Evolutionary conservation across 1,140 invertebrate genomes (phyloP).

Genomic region (Cydia pomonella): DNA sequence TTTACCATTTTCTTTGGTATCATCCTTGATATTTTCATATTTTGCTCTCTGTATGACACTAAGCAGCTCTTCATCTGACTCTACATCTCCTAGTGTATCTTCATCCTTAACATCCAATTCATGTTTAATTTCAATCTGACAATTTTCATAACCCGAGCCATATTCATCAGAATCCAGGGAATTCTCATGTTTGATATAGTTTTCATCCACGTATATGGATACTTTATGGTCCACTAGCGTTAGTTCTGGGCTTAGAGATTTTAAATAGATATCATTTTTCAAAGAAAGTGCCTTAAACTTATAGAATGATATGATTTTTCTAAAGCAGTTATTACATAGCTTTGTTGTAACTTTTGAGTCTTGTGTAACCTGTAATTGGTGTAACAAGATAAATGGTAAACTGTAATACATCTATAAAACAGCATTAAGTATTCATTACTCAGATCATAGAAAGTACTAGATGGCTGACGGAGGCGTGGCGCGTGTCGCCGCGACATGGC

Average conservation of each 20-base stretch:
- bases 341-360: slow-evolving; percentile 53
- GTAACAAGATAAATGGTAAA: not conserved
- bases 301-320: slow-evolving; percentile 57
- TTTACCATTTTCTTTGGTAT: slow-evolving; percentile 56
- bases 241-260: slow-evolving; percentile 30
- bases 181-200: slow-evolving; percentile 38
- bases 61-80: slow-evolving; percentile 63
- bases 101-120: slow-evolving; percentile 45
- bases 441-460: no score
- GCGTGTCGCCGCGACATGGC: no score
- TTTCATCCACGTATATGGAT: slow-evolving; percentile 7
- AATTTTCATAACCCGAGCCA: not conserved
- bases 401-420: not conserved
- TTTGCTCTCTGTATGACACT: slow-evolving; percentile 66
- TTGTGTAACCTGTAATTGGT: slow-evolving; percentile 48
- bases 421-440: no score
- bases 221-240: slow-evolving; percentile 5
- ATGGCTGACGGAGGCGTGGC: no score
- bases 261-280: slow-evolving; percentile 58
- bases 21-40: slow-evolving; percentile 49
- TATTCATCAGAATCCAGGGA: slow-evolving; percentile 28
- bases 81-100: slow-evolving; percentile 38
- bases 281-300: slow-evolving; percentile 59
- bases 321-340: slow-evolving; percentile 58
- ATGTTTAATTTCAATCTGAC: slow-evolving; percentile 29